Conservation (phyloP, 2,113 vertebrate species). For the Redunca redunca region DNA sequence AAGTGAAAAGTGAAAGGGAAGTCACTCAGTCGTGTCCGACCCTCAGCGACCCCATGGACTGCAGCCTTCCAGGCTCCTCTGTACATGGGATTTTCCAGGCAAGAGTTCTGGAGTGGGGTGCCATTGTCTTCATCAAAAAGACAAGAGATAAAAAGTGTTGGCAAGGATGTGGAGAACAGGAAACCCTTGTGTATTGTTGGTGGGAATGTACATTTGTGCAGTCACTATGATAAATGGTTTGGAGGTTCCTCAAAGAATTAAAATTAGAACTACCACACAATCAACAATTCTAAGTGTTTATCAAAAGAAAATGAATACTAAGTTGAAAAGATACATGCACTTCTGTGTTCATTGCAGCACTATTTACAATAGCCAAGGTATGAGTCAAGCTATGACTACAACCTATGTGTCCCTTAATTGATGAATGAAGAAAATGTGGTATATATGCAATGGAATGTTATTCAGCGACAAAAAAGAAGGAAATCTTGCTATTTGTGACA, state of each 20-base stretch:
- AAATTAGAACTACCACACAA: neutral
- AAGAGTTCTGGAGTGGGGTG: no score
- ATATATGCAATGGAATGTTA: neutral
- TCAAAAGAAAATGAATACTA: neutral
- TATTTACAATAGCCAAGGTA: neutral
- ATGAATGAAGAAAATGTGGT: neutral
- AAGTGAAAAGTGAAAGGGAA: no score
- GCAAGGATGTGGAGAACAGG: neutral
- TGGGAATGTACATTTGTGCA: neutral
- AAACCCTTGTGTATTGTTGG: neutral
- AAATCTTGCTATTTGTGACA: neutral
- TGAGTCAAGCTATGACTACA: neutral
- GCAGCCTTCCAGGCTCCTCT: no score
- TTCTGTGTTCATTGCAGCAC: neutral
- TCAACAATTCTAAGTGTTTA: neutral
- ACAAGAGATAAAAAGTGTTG: neutral
- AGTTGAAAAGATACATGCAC: neutral
- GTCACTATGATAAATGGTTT: neutral
- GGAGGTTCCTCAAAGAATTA: neutral
- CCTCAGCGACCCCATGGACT: no score
- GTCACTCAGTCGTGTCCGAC: no score
- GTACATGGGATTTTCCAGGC: no score
- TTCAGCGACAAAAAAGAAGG: neutral
- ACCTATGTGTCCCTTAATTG: neutral
- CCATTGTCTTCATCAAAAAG: neutral